phyloP scores from a whole-genome alignment of 2,797 vertebrate genomes.

The Peromyscus aztecus region DNA sequence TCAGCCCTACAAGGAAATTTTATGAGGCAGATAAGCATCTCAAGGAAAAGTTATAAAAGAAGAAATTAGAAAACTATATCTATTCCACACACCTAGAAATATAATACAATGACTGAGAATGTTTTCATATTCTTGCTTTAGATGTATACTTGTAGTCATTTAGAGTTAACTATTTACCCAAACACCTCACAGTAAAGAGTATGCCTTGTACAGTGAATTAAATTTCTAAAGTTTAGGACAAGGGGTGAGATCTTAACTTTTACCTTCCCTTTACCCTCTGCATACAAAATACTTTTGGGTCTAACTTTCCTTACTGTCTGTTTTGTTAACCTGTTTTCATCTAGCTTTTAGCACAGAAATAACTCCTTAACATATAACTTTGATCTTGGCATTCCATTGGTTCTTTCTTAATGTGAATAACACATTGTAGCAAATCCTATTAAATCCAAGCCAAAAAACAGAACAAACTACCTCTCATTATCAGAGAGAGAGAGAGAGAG shows the following conservation, averaged over 20 bases:
- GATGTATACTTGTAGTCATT: slow-evolving; percentile 28
- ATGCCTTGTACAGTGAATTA: slow-evolving; percentile 9
- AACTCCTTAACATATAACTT: not conserved
- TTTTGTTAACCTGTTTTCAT: not conserved
- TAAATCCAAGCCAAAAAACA: not conserved
- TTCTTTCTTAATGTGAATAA: not conserved
- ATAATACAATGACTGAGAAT: not conserved
- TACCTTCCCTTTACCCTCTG: not conserved
- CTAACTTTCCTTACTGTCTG: not conserved
- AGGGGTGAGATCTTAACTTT: not conserved
- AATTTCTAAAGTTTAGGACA: not conserved
- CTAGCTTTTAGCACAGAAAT: not conserved
- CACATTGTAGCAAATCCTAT: not conserved
- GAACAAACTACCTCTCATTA: not conserved
- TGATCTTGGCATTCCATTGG: not conserved
- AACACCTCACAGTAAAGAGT: not conserved
- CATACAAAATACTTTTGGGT: not conserved
- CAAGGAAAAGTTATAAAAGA: slow-evolving; percentile 55
- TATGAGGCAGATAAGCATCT: slow-evolving; percentile 60
- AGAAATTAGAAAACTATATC: slow-evolving; percentile 33
- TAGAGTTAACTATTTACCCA: not conserved
- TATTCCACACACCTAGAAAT: not conserved
- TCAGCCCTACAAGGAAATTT: slow-evolving; percentile 23
- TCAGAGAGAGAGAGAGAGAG: no score
- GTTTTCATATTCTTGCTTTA: not conserved